These are phyloP conservation scores for Erythrolamprus reginae DNA, from an alignment of 2,113 vertebrate genomes.

Conservation along the genomic window DNA sequence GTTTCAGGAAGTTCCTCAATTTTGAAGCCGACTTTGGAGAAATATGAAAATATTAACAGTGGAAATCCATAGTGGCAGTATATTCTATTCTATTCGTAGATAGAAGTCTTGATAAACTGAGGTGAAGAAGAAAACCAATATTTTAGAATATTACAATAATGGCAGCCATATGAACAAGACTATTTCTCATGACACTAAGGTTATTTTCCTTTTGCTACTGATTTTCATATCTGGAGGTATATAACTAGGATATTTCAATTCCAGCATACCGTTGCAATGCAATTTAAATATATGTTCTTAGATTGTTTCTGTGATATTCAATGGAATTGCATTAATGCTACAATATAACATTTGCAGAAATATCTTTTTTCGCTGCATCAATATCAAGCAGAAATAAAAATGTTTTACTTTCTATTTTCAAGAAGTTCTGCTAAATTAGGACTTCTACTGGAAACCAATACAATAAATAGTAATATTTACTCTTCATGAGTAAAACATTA, in stretches of 20 bases:
- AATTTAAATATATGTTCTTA: neutral
- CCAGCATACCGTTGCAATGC: accelerated
- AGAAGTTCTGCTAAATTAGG: neutral
- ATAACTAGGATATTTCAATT: slow-evolving; percentile 9
- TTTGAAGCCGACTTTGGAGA: neutral
- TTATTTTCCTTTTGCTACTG: slow-evolving; percentile 27
- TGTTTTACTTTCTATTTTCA: neutral
- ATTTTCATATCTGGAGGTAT: slow-evolving; percentile 22
- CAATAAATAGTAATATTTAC: neutral
- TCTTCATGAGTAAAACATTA: neutral
- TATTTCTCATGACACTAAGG: neutral
- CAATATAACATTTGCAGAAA: neutral
- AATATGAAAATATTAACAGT: neutral
- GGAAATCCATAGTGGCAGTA: neutral
- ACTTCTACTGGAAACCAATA: neutral
- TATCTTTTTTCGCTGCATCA: neutral
- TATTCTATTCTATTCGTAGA: neutral
- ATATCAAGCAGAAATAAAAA: neutral
- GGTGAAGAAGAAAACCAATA: accelerated
- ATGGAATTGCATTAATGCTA: neutral
- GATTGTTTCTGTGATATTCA: neutral
- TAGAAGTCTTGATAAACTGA: accelerated
- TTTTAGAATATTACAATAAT: accelerated
- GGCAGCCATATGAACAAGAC: neutral
- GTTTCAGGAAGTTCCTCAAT: neutral